Base-by-base conservation (phyloP, 2,888 invertebrate species). In the Watsonalla cultraria region DNA sequence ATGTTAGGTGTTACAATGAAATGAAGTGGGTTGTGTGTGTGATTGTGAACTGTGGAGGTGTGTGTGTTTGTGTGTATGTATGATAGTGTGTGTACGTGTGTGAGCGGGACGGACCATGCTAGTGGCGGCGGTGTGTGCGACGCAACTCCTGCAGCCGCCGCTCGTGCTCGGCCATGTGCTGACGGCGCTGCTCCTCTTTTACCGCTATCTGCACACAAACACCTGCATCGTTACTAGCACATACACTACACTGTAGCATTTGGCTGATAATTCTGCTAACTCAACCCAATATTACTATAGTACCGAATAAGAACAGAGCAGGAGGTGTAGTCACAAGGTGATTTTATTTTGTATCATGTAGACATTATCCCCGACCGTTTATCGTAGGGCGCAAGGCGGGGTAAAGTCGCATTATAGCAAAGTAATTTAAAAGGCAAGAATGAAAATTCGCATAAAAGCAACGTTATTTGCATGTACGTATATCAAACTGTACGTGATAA, bases 121-220 rank as follows among this genome's bases (percentile, higher is more conserved):
- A 90, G 74, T 90, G 89, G 68, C 89, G 87, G 68, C 88, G 88
- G 57, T 91, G 82, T 45, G 91, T 87, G 68, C 93, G 92, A 59
- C 93, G 92, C 76, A 95, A 92, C 86, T 96, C 96, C 84, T 94
- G 94, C 78, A 95, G 83, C 68, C 95, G 92, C 55, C 95, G 92
- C 78, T 96, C 96, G 73, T 97, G 95, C 82, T 97, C 97, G 51
- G 95, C 95, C 94, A 97, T 95, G 70, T 96, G 95, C 74, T 96
- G 94, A 54, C 96, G 93, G 54, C 97, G 93, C 84, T 96, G 94
- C 81, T 96, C 96, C 89, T 97, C 97, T 83, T 97, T 97, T 74
- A 96, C 93, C 64, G 95, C 95, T 78, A 97, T 97, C 97, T 97
- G 78, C 39, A 86, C 84, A 42, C 61, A 59, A 64, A 59, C 64